phyloP scores from a whole-genome alignment of 2,888 invertebrate species.

The Anodontia alba region DNA sequence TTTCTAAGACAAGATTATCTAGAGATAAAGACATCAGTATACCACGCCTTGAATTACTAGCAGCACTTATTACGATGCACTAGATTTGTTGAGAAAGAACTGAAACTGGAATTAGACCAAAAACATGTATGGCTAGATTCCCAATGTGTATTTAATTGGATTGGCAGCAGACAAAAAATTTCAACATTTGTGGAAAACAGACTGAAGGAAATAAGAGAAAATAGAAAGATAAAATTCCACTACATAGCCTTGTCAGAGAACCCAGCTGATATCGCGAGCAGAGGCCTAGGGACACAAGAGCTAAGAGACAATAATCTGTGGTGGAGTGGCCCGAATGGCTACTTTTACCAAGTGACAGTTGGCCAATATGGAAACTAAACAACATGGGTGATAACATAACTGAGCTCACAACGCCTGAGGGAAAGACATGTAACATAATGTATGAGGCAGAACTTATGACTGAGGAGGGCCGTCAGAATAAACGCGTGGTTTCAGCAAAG shows the following conservation, averaged over 20 bases:
- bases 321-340: slow-evolving; percentile 12
- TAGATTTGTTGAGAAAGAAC: slow-evolving; percentile 2
- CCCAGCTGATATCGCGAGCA: neutral
- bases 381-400: neutral
- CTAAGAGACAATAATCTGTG: neutral
- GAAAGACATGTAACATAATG: neutral
- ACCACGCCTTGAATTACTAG: slow-evolving; percentile 45
- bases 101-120: neutral
- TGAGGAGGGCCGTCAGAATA: neutral
- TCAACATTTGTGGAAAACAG: slow-evolving; percentile 14
- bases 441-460: slow-evolving; percentile 3
- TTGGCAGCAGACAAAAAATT: neutral
- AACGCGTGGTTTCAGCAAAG: neutral
- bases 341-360: neutral
- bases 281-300: neutral
- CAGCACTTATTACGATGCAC: slow-evolving; percentile 20
- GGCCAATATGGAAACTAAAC: neutral
- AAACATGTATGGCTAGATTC: slow-evolving; percentile 16
- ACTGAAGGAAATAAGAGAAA: neutral
- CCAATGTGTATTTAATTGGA: slow-evolving; percentile 3
- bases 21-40: slow-evolving; percentile 39
- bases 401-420: neutral
- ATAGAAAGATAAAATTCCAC: neutral
- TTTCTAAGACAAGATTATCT: slow-evolving; percentile 40
- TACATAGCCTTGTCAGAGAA: neutral